Conservation (phyloP, 2,888 invertebrate species). For the Apeira syringaria region DNA sequence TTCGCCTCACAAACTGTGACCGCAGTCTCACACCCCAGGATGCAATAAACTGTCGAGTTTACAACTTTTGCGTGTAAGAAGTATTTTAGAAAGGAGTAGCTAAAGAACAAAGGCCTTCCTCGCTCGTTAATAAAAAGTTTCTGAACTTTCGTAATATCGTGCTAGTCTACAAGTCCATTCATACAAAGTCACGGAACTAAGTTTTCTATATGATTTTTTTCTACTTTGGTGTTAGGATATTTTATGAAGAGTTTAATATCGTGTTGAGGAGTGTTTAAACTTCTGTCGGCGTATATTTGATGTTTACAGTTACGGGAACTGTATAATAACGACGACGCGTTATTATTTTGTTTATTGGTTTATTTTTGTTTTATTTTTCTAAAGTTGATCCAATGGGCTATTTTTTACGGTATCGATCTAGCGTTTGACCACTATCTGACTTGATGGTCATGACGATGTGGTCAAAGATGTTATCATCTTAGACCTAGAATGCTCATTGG, state of each 20-base stretch:
- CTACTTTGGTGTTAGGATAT: slow-evolving; percentile 11
- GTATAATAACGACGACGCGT: too few relatives aligned
- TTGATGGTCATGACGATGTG: too few relatives aligned
- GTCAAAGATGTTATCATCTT: too few relatives aligned
- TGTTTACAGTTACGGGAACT: too few relatives aligned
- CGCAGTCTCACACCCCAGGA: slow-evolving; percentile 21
- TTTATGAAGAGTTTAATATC: slow-evolving; percentile 28
- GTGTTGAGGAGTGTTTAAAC: slow-evolving; percentile 15
- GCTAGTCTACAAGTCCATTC: slow-evolving; percentile 44
- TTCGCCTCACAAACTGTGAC: not conserved
- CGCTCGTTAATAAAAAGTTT: slow-evolving; percentile 65
- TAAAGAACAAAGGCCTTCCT: slow-evolving; percentile 56
- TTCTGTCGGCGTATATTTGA: not conserved
- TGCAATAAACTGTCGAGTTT: slow-evolving; percentile 51
- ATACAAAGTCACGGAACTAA: slow-evolving; percentile 40
- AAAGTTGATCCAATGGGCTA: too few relatives aligned
- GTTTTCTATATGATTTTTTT: slow-evolving; percentile 31
- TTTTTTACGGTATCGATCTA: too few relatives aligned
- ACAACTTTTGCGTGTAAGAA: slow-evolving; percentile 52
- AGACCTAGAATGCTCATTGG: too few relatives aligned
- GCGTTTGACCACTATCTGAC: too few relatives aligned
- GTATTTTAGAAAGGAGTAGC: slow-evolving; percentile 38
- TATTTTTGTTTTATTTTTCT: too few relatives aligned
- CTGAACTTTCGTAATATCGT: slow-evolving; percentile 74
- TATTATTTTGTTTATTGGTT: too few relatives aligned